Evolutionary conservation across 1,140 invertebrate genomes (phyloP).

Genomic region (Arion vulgaris): DNA sequence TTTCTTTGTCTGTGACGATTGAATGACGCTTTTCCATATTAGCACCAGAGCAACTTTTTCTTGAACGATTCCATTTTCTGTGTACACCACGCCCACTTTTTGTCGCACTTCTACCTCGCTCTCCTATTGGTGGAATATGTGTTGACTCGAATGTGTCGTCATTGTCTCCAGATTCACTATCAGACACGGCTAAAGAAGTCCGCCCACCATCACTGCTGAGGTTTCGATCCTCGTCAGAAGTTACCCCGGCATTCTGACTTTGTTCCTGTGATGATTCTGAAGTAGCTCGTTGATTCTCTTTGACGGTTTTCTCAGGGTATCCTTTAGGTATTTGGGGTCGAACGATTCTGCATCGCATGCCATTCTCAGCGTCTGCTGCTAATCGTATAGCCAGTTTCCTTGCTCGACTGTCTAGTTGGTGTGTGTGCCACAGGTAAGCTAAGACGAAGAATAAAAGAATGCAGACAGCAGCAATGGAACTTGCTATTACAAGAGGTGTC

Average conservation of each 20-base stretch:
- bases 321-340: not conserved
- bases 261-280: constrained; percentile 14
- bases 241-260: not conserved
- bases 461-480: constrained; percentile 44
- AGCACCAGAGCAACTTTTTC: constrained; percentile 10
- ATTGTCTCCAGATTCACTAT: constrained; percentile 29
- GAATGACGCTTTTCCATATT: constrained; percentile 36
- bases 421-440: constrained; percentile 47
- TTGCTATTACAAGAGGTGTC: constrained; percentile 42
- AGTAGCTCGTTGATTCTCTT: not conserved
- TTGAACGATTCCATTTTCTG: constrained; percentile 25
- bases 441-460: constrained; percentile 47
- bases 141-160: constrained; percentile 22
- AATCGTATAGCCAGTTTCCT: constrained; percentile 45
- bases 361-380: constrained; percentile 43
- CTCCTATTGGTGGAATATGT: not conserved
- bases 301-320: not conserved
- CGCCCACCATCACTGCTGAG: constrained; percentile 21
- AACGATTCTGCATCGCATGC: not conserved
- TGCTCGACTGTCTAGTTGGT: constrained; percentile 45
- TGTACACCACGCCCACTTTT: not conserved
- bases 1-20: constrained; percentile 45
- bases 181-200: constrained; percentile 36
- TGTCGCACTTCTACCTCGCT: not conserved
- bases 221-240: not conserved